phyloP scores from a whole-genome alignment of 2,113 vertebrate genomes.

The Centrocercus urophasianus region DNA sequence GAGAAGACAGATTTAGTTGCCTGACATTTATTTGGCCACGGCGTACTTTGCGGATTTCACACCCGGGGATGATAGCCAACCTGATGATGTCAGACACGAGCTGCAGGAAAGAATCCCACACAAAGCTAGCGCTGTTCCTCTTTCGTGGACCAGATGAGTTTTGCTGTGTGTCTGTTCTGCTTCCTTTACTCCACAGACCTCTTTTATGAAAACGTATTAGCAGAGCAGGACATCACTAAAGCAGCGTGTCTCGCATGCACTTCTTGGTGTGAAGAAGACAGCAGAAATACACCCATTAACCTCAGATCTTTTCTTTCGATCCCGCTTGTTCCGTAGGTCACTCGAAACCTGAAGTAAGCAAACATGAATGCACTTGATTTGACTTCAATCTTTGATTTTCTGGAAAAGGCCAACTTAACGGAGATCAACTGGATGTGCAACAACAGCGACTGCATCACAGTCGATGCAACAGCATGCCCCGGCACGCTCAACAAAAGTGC shows the following conservation, averaged over 20 bases:
- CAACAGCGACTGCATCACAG: slow-evolving; percentile 79
- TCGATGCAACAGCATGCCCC: slow-evolving; percentile 83
- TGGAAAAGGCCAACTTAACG: slow-evolving; percentile 84
- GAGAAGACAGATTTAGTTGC: not conserved
- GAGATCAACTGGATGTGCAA: slow-evolving; percentile 83
- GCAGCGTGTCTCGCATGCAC: rapidly evolving
- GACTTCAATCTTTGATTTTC: slow-evolving; percentile 77
- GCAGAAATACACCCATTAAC: not conserved
- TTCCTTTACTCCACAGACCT: rapidly evolving
- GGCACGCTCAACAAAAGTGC: slow-evolving; percentile 80
- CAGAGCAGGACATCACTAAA: not conserved
- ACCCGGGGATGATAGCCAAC: not conserved
- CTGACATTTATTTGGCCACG: slow-evolving; percentile 15
- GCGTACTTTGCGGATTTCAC: slow-evolving; percentile 33
- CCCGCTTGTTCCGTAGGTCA: not conserved
- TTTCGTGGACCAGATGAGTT: not conserved
- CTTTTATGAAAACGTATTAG: not conserved
- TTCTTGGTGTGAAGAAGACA: not conserved
- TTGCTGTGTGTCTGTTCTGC: not conserved
- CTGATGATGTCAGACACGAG: slow-evolving; percentile 30
- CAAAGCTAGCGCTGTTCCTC: not conserved
- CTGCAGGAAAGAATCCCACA: not conserved
- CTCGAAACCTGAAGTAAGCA: rapidly evolving
- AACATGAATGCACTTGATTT: slow-evolving; percentile 81
- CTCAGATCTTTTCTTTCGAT: not conserved